phyloP scores from a whole-genome alignment of 2,113 vertebrate genomes.

The Pterocles burchelli region DNA sequence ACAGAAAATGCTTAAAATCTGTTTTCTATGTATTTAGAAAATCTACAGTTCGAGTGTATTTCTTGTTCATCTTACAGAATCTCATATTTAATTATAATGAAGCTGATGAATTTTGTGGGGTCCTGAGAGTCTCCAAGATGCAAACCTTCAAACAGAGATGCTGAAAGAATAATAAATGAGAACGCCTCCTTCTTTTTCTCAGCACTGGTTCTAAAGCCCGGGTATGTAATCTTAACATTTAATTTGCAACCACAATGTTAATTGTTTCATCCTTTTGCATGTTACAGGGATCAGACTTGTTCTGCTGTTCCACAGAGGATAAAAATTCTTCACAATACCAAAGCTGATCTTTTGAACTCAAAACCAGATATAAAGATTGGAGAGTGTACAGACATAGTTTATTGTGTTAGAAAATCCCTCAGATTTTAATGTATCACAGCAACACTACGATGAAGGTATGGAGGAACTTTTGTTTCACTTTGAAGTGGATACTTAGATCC shows the following conservation, averaged over 20 bases:
- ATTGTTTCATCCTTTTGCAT: not conserved
- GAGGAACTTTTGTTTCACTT: not conserved
- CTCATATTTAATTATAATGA: not conserved
- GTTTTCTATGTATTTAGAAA: not conserved
- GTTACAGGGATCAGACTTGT: not conserved
- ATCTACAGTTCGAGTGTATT: not conserved
- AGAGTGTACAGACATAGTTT: not conserved
- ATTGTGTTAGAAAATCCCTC: not conserved
- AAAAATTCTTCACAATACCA: not conserved
- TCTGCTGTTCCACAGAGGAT: not conserved
- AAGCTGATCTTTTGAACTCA: not conserved
- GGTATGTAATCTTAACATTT: not conserved
- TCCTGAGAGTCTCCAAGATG: not conserved
- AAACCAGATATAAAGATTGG: not conserved
- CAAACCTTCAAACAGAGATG: not conserved
- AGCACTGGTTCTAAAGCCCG: not conserved
- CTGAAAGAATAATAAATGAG: not conserved
- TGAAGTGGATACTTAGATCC: not conserved
- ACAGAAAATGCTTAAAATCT: not conserved
- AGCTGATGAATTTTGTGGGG: not conserved
- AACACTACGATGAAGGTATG: not conserved
- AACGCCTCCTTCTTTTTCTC: not conserved
- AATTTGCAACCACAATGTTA: not conserved
- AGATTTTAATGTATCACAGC: not conserved
- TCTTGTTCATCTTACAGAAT: not conserved